phyloP scores from a whole-genome alignment of 2,888 invertebrate genomes.

The Apoda limacodes region DNA sequence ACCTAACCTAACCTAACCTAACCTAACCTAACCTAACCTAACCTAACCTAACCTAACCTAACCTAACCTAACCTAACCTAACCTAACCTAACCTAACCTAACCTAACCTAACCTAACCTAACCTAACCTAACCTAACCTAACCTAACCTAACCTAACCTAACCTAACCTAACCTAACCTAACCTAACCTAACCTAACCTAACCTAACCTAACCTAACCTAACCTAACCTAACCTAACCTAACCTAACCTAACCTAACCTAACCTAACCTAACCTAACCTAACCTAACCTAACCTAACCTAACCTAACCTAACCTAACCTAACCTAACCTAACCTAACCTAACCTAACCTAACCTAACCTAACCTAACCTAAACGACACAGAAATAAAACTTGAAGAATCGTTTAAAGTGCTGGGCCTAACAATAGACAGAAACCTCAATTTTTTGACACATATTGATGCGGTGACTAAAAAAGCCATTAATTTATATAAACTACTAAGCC shows the following conservation, averaged over 20 bases:
- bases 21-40: constrained; percentile 21
- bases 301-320: constrained; percentile 13
- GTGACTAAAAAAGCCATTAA: too few relatives aligned
- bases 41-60: constrained; percentile 19
- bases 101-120: constrained; percentile 13
- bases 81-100: constrained; percentile 14
- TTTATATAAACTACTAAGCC: too few relatives aligned
- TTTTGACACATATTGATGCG: too few relatives aligned
- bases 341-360: constrained; percentile 13
- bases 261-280: neutral
- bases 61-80: constrained; percentile 20
- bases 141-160: constrained; percentile 2
- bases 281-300: constrained; percentile 3
- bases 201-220: constrained; percentile 7
- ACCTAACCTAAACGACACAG: constrained; percentile 12
- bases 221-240: constrained; percentile 9
- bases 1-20: constrained; percentile 22
- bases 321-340: constrained; percentile 11
- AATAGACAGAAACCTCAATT: too few relatives aligned
- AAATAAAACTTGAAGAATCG: constrained; percentile 10
- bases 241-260: constrained; percentile 6
- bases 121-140: constrained; percentile 4
- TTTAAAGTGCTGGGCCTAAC: too few relatives aligned
- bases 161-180: constrained; percentile 7
- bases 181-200: constrained; percentile 6